Evolutionary conservation across 2,888 invertebrate genomes (phyloP), one percentile per base, ranked within the genome.

Genomic region (Drosophila imparisetae): DNA sequence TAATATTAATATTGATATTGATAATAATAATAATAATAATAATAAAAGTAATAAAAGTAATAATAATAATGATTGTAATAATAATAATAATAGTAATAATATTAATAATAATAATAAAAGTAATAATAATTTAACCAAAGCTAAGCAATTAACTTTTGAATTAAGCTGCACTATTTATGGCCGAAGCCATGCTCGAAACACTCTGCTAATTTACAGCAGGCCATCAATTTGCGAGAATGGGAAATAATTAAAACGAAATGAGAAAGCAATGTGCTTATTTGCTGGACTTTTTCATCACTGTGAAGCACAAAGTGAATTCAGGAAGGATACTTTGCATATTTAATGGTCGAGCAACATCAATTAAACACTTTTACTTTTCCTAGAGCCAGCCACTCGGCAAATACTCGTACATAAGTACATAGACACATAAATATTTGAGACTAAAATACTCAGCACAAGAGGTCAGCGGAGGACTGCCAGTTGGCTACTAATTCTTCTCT

Each of bases 341-440:
- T 68, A 55, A 81, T 80, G 67, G 36, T 29, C 53, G 32, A 66
- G 36, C 38, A 66, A 63, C 84, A 84, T 73, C 79, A 81, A 84
- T 81, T 84, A 78, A 81, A 78, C 68, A 78, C 81, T 66, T 65
- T 59, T 50, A 67, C 49, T 50, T 49, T 48, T n/a, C 48, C n/a
- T 13, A 38, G 30, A 18, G 42, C 30, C 54, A 55, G 21, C 38
- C 54, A 53, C 45, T 63, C 32, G 27, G n/a, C 36, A 30, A 34
- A 32, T 34, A 66, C 36, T 38, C n/a, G n/a, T 50, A 38, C 52
- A 38, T 32, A 24, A 21, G 5, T 7, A 54, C 13, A 52, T 30
- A 30, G 18, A 30, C 24, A 32, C 34, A 55, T 55, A 49, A 66
- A 55, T 67, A 66, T 55, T 66, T 49, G 30, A 66, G 34, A 21